Evolutionary conservation across 2,113 vertebrate genomes (phyloP).

Genomic region (Podarcis raffonei): DNA sequence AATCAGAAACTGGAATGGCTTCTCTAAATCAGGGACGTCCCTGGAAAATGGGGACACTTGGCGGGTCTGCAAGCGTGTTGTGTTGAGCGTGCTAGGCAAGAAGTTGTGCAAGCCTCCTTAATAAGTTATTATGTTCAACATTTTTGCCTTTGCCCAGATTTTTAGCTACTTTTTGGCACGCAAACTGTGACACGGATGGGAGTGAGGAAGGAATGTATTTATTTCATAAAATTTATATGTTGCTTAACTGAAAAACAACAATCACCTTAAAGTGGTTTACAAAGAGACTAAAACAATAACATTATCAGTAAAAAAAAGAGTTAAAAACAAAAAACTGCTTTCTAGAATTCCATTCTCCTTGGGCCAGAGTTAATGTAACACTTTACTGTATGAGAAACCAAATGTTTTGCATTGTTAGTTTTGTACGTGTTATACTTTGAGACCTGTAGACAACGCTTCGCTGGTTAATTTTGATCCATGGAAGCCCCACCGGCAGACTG

Average conservation of each 20-base stretch:
- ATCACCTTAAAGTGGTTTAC: background rate
- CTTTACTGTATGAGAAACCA: background rate
- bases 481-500: too few relatives aligned
- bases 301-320: too few relatives aligned
- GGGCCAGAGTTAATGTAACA: background rate
- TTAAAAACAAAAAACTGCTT: background rate
- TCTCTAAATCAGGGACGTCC: too few relatives aligned
- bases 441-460: background rate
- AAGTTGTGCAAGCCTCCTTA: background rate
- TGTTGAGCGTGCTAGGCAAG: background rate
- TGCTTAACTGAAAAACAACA: too few relatives aligned
- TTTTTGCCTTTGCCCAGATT: background rate
- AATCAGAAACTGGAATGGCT: too few relatives aligned
- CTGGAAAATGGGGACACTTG: too few relatives aligned
- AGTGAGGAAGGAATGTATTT: too few relatives aligned
- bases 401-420: background rate
- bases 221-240: too few relatives aligned
- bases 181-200: background rate
- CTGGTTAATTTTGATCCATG: too few relatives aligned
- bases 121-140: background rate
- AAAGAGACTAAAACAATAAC: too few relatives aligned
- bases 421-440: background rate
- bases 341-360: background rate
- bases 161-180: accelerated
- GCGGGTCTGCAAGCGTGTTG: too few relatives aligned